phyloP scores from a whole-genome alignment of 2,113 vertebrate species.

The Planiliza haematocheilus region DNA sequence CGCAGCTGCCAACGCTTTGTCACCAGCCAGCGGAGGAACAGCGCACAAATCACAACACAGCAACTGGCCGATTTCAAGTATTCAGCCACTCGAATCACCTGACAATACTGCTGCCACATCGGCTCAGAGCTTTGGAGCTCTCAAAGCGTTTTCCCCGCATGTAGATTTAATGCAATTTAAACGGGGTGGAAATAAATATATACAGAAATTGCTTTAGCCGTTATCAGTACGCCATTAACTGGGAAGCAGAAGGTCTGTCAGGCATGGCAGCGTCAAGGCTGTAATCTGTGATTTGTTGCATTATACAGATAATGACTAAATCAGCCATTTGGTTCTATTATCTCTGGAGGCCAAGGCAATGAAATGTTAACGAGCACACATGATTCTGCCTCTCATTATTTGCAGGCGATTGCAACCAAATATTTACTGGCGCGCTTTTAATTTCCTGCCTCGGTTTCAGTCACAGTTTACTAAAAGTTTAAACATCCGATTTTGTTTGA shows the following conservation, averaged over 20 bases:
- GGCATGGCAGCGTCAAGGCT: slow-evolving; percentile 34
- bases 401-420: slow-evolving; percentile 57
- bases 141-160: slow-evolving; percentile 12
- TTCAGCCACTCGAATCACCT: slow-evolving; percentile 40
- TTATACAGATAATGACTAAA: slow-evolving; percentile 63
- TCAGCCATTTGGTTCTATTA: slow-evolving; percentile 58
- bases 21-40: slow-evolving; percentile 32
- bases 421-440: slow-evolving; percentile 63
- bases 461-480: slow-evolving; percentile 46
- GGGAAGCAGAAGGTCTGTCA: slow-evolving; percentile 18
- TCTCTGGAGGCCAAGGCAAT: slow-evolving; percentile 34
- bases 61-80: slow-evolving; percentile 19
- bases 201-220: slow-evolving; percentile 15
- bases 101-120: background rate
- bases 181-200: background rate
- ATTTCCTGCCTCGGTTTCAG: slow-evolving; percentile 60
- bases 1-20: slow-evolving; percentile 59
- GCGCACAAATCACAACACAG: slow-evolving; percentile 41
- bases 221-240: slow-evolving; percentile 42
- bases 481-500: slow-evolving; percentile 47
- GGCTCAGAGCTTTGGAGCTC: slow-evolving; percentile 16
- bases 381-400: slow-evolving; percentile 68
- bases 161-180: slow-evolving; percentile 26
- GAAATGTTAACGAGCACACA: slow-evolving; percentile 66
- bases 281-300: slow-evolving; percentile 64